Evolutionary conservation across 2,797 vertebrate genomes (phyloP).

Genomic region (Amazonetta brasiliensis): DNA sequence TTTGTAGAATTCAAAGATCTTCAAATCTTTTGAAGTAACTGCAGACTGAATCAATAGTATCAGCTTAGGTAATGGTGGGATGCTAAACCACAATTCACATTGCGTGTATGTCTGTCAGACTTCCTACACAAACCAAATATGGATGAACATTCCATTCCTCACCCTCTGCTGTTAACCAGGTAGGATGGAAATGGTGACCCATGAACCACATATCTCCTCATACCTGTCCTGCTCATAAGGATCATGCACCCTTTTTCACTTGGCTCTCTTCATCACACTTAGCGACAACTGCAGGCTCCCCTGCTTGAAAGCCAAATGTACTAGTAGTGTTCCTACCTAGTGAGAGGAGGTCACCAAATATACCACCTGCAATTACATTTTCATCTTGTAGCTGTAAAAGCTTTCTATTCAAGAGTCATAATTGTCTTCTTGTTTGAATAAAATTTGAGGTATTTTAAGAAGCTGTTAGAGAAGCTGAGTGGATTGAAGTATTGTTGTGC

Average conservation of each 20-base stretch:
- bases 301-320: not conserved
- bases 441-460: slow-evolving; percentile 52
- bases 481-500: slow-evolving; percentile 51
- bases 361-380: slow-evolving; percentile 41
- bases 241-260: not conserved
- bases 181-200: not conserved
- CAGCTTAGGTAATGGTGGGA: not conserved
- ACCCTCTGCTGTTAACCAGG: not conserved
- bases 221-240: not conserved
- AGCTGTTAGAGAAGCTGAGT: slow-evolving; percentile 38
- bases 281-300: not conserved
- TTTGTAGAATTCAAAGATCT: not conserved
- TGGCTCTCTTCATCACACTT: not conserved
- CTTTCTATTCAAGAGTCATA: slow-evolving; percentile 47
- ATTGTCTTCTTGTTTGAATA: slow-evolving; percentile 41
- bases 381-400: slow-evolving; percentile 38
- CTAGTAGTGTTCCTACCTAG: not conserved
- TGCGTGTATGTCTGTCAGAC: not conserved
- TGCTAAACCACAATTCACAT: not conserved
- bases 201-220: not conserved
- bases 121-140: not conserved
- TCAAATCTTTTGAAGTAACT: not conserved
- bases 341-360: slow-evolving; percentile 71
- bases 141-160: not conserved
- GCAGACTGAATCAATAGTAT: not conserved